Percentiles rank a stretch among this genome's conserved stretches.
These are phyloP conservation scores for Machimus atricapillus DNA, from an alignment of 2,888 invertebrate genomes.

Conservation along the genomic window DNA sequence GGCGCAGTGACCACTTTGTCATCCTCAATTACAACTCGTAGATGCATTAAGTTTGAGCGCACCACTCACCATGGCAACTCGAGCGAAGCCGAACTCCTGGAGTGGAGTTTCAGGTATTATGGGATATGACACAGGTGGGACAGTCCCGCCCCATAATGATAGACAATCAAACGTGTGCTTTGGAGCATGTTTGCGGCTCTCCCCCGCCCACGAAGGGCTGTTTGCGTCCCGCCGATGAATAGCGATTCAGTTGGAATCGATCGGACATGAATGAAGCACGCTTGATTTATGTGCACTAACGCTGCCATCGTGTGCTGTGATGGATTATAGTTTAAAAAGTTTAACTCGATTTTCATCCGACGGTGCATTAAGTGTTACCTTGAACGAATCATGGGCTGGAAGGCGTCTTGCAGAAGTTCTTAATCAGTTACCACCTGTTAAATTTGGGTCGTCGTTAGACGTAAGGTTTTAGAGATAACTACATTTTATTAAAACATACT, in stretches of 20 bases:
- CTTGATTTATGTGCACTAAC: neutral
- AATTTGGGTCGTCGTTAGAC: conserved; percentile 51
- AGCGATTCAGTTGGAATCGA: neutral
- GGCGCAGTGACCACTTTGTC: neutral
- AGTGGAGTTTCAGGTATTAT: neutral
- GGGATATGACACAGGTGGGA: conserved; percentile 20
- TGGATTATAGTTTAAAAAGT: conserved; percentile 48
- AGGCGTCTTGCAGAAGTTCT: conserved; percentile 64
- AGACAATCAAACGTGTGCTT: conserved; percentile 22
- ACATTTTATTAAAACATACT: neutral
- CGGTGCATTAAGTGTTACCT: conserved; percentile 64
- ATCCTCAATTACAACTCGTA: neutral
- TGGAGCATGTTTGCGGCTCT: neutral
- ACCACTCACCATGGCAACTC: neutral
- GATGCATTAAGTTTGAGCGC: neutral
- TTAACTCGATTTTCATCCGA: conserved; percentile 50
- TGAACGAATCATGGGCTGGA: conserved; percentile 69
- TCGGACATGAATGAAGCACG: neutral
- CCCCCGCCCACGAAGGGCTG: neutral
- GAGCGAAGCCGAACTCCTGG: neutral
- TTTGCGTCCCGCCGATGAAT: neutral
- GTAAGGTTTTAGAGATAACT: conserved; percentile 51
- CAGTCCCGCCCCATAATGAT: neutral
- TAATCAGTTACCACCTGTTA: conserved; percentile 56
- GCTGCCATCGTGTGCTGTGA: neutral